A percentile compares a stretch with the other conserved stretches of the same genome.
These are phyloP conservation scores for Chydorus sphaericus DNA, from an alignment of 2,888 invertebrate genomes.

Conservation along the genomic window DNA sequence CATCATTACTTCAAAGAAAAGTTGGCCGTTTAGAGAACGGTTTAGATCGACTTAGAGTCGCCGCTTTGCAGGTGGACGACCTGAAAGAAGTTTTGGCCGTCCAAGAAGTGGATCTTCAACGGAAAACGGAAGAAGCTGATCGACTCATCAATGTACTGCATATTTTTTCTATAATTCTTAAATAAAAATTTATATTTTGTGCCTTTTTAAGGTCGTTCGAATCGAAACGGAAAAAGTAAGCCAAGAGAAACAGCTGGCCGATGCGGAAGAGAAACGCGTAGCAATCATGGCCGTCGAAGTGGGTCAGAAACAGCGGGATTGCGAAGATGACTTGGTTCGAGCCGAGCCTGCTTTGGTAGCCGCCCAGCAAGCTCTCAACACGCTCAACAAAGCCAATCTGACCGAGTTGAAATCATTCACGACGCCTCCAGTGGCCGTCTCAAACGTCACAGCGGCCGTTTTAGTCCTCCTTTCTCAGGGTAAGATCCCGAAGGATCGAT, in stretches of 20 bases:
- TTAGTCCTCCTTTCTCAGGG: slow-evolving; percentile 74
- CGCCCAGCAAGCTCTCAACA: slow-evolving; percentile 88
- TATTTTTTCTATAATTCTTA: too few relatives aligned
- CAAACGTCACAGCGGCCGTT: slow-evolving; percentile 85
- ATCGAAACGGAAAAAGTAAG: slow-evolving; percentile 90
- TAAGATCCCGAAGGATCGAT: slow-evolving; percentile 86
- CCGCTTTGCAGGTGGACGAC: slow-evolving; percentile 52
- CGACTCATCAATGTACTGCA: slow-evolving; percentile 45
- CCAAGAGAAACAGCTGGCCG: slow-evolving; percentile 76
- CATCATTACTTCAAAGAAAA: slow-evolving; percentile 69
- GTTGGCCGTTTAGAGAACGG: slow-evolving; percentile 83
- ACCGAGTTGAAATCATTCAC: slow-evolving; percentile 94
- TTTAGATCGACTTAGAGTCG: slow-evolving; percentile 59
- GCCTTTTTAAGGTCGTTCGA: slow-evolving; percentile 59
- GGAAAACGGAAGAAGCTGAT: slow-evolving; percentile 92
- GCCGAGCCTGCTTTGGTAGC: slow-evolving; percentile 87
- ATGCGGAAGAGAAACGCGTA: slow-evolving; percentile 88
- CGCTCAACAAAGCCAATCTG: slow-evolving; percentile 85
- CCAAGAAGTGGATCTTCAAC: slow-evolving; percentile 82
- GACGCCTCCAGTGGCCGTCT: slow-evolving; percentile 82
- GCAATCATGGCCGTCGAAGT: slow-evolving; percentile 89
- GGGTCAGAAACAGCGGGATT: slow-evolving; percentile 79
- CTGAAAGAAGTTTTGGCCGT: slow-evolving; percentile 80
- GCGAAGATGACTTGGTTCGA: slow-evolving; percentile 82
- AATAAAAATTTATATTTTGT: too few relatives aligned